Evolutionary conservation across 2,797 vertebrate species (phyloP), one percentile per base, ranked within the genome.

Genomic region (Pangasius macronema): DNA sequence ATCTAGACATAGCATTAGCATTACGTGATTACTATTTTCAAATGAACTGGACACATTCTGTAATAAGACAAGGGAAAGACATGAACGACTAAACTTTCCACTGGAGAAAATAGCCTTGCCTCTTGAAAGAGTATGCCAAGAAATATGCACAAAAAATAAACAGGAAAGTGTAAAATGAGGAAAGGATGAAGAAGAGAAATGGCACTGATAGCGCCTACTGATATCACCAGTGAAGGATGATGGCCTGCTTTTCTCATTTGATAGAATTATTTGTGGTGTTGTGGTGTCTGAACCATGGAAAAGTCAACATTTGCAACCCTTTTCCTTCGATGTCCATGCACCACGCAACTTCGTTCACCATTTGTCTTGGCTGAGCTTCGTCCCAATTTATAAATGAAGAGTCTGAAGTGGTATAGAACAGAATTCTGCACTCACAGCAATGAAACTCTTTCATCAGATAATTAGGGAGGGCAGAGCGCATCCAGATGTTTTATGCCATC

Each of bases 381-480:
- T 82, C 73, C 49, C 22, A 63, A 87, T 90, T 85, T 85, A 87
- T 30, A 85, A 88, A 89, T 77, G 83, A 76, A 83, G 49, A 42
- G 59, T 59, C 79, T 82, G 0, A 59, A 67, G 82, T 73, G 51
- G 83, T 59, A 86, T 14, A 61, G 82, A 88, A 85, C 49, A 85
- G 79, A 72, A 85, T 87, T 88, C 51, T 16, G 81, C 87, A 89
- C 91, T 92, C 91, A 90, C n/a, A 83, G 84, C 89, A 86, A 92
- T 89, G 61, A 73, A 65, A 88, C 86, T 90, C 76, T 89, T 92
- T 92, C 89, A 93, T 93, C 90, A 89, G 89, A 92, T 87, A 93
- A 93, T 94, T 89, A 93, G 87, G 87, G 57, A 67, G 89, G 93
- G 93, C 89, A 87, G 90, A 89, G 87, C 36, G 8, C 85, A 89